phyloP scores from a whole-genome alignment of 2,888 invertebrate genomes.

The Neoitamus cyanurus region DNA sequence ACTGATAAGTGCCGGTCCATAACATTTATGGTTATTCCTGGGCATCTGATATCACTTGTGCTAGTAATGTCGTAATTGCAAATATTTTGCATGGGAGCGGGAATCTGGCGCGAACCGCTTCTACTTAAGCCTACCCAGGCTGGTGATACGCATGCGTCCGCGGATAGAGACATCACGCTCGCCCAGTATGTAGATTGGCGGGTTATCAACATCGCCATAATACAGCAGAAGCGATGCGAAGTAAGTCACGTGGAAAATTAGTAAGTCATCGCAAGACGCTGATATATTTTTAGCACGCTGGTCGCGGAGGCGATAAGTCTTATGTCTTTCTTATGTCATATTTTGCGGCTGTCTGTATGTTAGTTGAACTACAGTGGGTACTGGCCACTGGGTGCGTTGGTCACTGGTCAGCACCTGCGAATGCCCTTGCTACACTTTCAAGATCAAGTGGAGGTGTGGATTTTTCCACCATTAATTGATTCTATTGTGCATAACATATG shows the following conservation, averaged over 20 bases:
- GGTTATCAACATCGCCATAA: not conserved
- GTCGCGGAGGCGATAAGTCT: not conserved
- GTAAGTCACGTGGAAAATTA: not conserved
- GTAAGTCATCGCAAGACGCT: not conserved
- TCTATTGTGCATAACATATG: not conserved
- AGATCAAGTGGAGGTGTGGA: not conserved
- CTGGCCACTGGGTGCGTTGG: too few species aligned
- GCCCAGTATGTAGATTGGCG: not conserved
- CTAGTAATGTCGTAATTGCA: not conserved
- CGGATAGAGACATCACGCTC: not conserved
- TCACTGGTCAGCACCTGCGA: too few species aligned
- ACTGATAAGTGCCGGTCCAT: not conserved
- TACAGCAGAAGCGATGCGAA: not conserved
- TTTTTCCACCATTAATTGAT: not conserved
- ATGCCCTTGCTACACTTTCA: not conserved
- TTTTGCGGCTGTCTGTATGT: not conserved
- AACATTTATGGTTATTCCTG: not conserved
- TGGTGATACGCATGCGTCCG: not conserved
- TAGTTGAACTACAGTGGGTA: too few species aligned
- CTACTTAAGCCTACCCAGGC: not conserved
- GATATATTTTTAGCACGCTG: not conserved
- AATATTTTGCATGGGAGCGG: not conserved
- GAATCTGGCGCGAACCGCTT: not conserved
- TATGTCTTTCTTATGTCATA: not conserved
- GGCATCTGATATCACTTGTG: not conserved